phyloP scores from a whole-genome alignment of 2,888 invertebrate species.

The Melikaiella ostensackeni region DNA sequence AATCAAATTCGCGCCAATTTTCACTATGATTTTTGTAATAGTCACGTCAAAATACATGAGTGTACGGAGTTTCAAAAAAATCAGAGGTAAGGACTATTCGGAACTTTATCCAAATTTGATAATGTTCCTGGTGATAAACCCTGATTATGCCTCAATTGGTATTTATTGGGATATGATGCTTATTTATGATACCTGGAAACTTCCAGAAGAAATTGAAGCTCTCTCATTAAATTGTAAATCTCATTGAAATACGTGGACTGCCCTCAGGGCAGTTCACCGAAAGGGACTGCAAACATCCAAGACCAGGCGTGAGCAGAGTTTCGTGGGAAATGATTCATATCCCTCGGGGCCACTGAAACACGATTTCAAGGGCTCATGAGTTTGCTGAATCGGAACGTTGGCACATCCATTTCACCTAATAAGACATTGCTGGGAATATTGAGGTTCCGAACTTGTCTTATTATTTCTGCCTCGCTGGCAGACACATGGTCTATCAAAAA shows the following conservation, averaged over 20 bases:
- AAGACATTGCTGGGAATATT: slow-evolving; percentile 54
- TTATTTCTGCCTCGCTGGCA: slow-evolving; percentile 16
- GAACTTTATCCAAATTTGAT: no score
- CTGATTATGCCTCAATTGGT: neutral
- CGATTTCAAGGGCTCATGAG: slow-evolving; percentile 54
- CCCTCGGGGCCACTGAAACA: slow-evolving; percentile 57
- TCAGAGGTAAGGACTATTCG: no score
- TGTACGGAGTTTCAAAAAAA: no score
- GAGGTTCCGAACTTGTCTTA: slow-evolving; percentile 43
- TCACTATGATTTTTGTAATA: no score
- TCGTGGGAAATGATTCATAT: slow-evolving; percentile 67
- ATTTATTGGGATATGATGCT: neutral
- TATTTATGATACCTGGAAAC: neutral
- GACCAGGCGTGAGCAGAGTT: slow-evolving; percentile 55
- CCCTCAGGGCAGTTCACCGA: slow-evolving; percentile 19
- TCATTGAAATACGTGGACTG: neutral
- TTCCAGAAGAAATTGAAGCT: neutral
- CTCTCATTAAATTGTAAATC: slow-evolving; percentile 25
- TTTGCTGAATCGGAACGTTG: slow-evolving; percentile 49
- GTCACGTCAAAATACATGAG: no score
- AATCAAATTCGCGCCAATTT: no score
- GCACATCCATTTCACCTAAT: slow-evolving; percentile 54
- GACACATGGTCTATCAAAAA: slow-evolving; percentile 16
- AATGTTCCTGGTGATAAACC: neutral
- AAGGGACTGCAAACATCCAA: slow-evolving; percentile 48